Percentiles rank a stretch among this genome's conserved stretches.
phyloP scores from a whole-genome alignment of 2,888 invertebrate genomes.

The Hypomecis punctinalis region DNA sequence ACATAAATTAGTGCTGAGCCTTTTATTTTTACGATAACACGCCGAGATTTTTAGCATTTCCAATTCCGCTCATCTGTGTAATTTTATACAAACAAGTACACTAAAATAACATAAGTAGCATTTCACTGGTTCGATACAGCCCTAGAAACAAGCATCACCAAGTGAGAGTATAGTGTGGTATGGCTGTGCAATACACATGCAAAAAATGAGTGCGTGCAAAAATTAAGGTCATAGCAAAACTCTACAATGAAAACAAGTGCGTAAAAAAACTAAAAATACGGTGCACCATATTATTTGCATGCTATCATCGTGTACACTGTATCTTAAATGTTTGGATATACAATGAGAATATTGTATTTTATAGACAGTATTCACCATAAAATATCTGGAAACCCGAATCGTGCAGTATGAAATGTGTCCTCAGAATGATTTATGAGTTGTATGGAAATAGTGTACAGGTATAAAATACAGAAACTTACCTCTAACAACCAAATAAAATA shows the following conservation, averaged over 20 bases:
- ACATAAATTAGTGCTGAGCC: too few species aligned
- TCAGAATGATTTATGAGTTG: not conserved
- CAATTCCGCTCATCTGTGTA: too few species aligned
- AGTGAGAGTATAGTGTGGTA: constrained; percentile 41
- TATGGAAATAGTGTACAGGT: not conserved
- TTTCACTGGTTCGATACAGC: constrained; percentile 13
- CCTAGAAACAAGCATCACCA: constrained; percentile 9
- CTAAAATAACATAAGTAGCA: too few species aligned
- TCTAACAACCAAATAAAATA: too few species aligned
- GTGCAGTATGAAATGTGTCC: not conserved
- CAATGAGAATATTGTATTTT: constrained; percentile 19
- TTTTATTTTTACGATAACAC: too few species aligned
- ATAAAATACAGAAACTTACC: not conserved
- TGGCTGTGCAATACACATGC: constrained; percentile 41
- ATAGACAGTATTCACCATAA: constrained; percentile 23
- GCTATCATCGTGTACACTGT: constrained; percentile 26
- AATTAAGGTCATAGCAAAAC: constrained; percentile 28
- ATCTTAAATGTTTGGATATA: constrained; percentile 12
- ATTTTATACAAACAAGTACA: not conserved
- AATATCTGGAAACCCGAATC: constrained; percentile 26
- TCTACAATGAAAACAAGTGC: constrained; percentile 19
- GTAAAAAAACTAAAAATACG: constrained; percentile 24
- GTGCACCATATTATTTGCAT: constrained; percentile 37
- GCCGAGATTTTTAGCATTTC: too few species aligned
- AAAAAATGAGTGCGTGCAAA: constrained; percentile 43